Evolutionary conservation across 2,888 invertebrate genomes (phyloP).

Genomic region (Leptinotarsa peninsularis): DNA sequence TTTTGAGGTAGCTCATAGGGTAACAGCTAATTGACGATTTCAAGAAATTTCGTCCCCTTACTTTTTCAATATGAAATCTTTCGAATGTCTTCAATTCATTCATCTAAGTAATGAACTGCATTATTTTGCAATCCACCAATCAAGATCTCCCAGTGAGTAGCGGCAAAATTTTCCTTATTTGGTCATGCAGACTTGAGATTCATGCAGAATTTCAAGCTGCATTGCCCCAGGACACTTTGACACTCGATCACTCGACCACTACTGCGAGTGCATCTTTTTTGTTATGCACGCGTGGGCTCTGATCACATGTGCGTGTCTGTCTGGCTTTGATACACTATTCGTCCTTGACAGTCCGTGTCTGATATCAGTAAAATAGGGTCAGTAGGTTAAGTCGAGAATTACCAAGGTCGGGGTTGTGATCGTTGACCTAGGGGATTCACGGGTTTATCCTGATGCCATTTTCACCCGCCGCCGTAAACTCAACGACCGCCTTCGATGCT

Average conservation of each 20-base stretch:
- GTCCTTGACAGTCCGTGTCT: constrained; percentile 53
- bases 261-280: not conserved
- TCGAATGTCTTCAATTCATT: no score
- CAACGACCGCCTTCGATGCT: constrained; percentile 16
- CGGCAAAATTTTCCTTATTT: not conserved
- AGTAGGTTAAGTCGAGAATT: constrained; percentile 59
- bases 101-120: no score
- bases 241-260: not conserved
- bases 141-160: not conserved
- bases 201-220: not conserved
- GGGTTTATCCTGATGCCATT: constrained; percentile 49
- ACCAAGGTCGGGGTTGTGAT: constrained; percentile 63
- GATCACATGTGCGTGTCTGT: constrained; percentile 27
- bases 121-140: no score
- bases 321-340: constrained; percentile 31
- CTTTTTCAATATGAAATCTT: no score
- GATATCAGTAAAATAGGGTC: constrained; percentile 59
- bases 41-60: no score
- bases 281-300: not conserved
- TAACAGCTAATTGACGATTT: no score
- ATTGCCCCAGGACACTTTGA: not conserved
- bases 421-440: constrained; percentile 65
- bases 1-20: no score
- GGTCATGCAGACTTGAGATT: not conserved
- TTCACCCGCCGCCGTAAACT: constrained; percentile 22